These are phyloP conservation scores for Pseudomugil gertrudae DNA, from an alignment of 2,797 vertebrate genomes.

Conservation along the genomic window DNA sequence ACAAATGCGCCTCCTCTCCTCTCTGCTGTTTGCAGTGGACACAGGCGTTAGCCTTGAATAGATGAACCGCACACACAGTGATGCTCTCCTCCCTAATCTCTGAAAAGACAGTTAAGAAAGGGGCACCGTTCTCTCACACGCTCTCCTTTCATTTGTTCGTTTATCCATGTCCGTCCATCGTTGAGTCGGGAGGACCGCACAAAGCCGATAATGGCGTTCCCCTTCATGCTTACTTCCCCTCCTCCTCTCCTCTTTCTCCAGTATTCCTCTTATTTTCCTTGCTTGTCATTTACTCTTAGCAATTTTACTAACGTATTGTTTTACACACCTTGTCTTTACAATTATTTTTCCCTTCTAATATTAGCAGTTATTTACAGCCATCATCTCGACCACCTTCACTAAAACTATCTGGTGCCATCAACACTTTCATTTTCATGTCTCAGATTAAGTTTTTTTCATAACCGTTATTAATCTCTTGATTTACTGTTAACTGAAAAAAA, in stretches of 20 bases:
- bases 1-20: slow-evolving; percentile 32
- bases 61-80: slow-evolving; percentile 63
- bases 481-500: not conserved
- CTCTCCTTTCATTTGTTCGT: slow-evolving; percentile 69
- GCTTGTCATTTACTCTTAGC: slow-evolving; percentile 63
- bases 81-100: slow-evolving; percentile 78
- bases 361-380: slow-evolving; percentile 60
- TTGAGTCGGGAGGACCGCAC: slow-evolving; percentile 68
- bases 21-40: slow-evolving; percentile 55
- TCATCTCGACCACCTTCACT: slow-evolving; percentile 40
- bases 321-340: slow-evolving; percentile 35
- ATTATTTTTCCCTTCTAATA: slow-evolving; percentile 38
- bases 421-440: slow-evolving; percentile 8
- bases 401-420: slow-evolving; percentile 25
- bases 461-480: not conserved
- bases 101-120: slow-evolving; percentile 76
- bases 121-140: slow-evolving; percentile 78
- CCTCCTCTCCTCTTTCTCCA: slow-evolving; percentile 65
- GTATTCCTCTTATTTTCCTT: slow-evolving; percentile 66
- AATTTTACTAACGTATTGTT: slow-evolving; percentile 58
- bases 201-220: slow-evolving; percentile 77
- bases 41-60: slow-evolving; percentile 72
- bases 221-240: slow-evolving; percentile 71
- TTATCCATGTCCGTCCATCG: slow-evolving; percentile 72
- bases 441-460: not conserved